phyloP scores from a whole-genome alignment of 2,888 invertebrate genomes.

The Metalampra italica region DNA sequence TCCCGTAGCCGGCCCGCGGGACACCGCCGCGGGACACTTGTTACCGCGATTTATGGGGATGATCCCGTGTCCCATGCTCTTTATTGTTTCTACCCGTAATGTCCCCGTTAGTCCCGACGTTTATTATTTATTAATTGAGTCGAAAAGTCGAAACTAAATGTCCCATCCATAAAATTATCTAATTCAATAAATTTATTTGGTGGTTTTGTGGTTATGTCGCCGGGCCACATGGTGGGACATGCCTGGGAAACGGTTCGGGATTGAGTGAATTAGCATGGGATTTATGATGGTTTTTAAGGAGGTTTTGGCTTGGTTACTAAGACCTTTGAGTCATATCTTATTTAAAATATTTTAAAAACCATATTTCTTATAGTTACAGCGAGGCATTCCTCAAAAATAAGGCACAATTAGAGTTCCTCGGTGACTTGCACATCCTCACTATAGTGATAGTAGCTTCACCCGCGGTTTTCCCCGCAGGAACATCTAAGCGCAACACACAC shows the following conservation, averaged over 20 bases:
- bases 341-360: too few species aligned
- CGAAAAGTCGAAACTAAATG: conserved; percentile 21
- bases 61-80: conserved; percentile 20
- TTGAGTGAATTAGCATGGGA: too few species aligned
- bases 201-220: conserved; percentile 1
- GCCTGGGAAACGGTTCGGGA: not conserved
- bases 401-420: too few species aligned
- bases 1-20: conserved; percentile 14
- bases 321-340: too few species aligned
- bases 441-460: too few species aligned
- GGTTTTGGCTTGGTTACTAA: too few species aligned
- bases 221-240: conserved; percentile 4
- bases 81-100: conserved; percentile 29
- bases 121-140: conserved; percentile 64
- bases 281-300: too few species aligned
- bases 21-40: conserved; percentile 44
- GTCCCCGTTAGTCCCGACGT: conserved; percentile 25
- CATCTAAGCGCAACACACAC: too few species aligned
- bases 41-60: conserved; percentile 48
- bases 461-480: too few species aligned
- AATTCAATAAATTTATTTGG: conserved; percentile 8
- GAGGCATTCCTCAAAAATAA: too few species aligned
- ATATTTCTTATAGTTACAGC: too few species aligned
- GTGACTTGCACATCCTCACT: too few species aligned
- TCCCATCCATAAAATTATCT: conserved; percentile 10